Conservation (phyloP, 2,797 vertebrate species). For the Tokudaia muenninki region DNA sequence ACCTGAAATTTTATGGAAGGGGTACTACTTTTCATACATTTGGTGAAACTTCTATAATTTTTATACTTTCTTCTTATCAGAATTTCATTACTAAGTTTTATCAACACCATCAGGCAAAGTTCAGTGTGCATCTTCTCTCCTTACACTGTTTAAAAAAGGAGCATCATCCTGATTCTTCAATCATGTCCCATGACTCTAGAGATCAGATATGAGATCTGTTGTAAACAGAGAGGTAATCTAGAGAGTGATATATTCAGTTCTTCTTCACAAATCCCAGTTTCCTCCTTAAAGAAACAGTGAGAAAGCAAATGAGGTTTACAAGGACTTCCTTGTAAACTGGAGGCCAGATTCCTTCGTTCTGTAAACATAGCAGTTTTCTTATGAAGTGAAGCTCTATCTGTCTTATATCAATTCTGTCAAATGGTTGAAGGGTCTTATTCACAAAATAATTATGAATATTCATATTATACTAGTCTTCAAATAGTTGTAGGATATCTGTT, state of each 20-base stretch:
- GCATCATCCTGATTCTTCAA: neutral
- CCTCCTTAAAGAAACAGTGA: neutral
- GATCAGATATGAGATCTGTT: neutral
- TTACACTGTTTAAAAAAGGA: neutral
- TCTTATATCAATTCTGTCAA: neutral
- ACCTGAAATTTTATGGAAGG: neutral
- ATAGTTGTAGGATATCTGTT: neutral
- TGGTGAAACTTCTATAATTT: neutral
- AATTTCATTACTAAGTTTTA: neutral
- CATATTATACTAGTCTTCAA: neutral
- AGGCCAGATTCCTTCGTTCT: neutral
- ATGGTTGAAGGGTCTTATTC: neutral
- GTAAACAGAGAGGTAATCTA: neutral
- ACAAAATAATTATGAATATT: neutral
- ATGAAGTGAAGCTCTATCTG: neutral
- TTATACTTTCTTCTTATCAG: neutral
- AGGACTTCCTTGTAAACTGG: neutral
- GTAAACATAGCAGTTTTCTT: neutral
- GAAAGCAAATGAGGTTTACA: neutral
- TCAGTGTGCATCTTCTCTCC: neutral
- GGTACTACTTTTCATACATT: neutral
- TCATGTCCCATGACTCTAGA: neutral
- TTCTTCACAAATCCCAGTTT: neutral
- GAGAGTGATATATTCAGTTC: neutral
- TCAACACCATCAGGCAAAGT: neutral